Evolutionary conservation across 2,888 invertebrate genomes (phyloP), one percentile per base, ranked within the genome.

Genomic region (Rhamphomyia laevipes): DNA sequence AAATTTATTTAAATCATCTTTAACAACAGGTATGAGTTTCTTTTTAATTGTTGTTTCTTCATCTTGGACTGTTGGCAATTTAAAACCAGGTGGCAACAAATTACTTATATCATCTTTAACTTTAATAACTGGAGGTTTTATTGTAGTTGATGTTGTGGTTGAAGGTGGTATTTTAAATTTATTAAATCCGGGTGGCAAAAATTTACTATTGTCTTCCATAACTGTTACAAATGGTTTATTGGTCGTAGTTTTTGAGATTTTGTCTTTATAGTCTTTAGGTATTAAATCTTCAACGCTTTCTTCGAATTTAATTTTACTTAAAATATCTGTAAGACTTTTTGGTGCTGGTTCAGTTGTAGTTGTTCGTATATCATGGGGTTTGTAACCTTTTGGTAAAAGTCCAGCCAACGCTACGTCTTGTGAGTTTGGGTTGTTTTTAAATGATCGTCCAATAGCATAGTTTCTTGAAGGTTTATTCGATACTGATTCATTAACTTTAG

Each of bases 321-420:
- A 59, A 4, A 68, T 57, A 43, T 62, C 65, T n/a, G 61, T 62
- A 11, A 68, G 45, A 21, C 43, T 51, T 31, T 48, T 51, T 13
- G 45, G 31, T 12, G 44, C 16, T 13, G 13, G 6, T 30, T 38
- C 30, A 31, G 52, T 33, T 40, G 50, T 43, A 51, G 55, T 57
- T 30, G 55, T 51, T 5, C 71, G 70, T 3, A 73, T 72, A 51
- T 71, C 73, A 51, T 74, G 71, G 17, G 73, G 67, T 62, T 77
- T 79, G 58, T 77, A 83, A 2, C 81, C 81, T 18, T 81, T 73
- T 21, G 83, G 82, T 38, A 82, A 63, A 1, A 65, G 55, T 1
- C 62, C 63, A 4, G 77, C 58, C 15, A 64, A 67, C 48, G 73
- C 72, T 23, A 75, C 74, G 58, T 79, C 77, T 56, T 78, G 73